Evolutionary conservation across 1,140 invertebrate genomes (phyloP), one percentile per base, ranked within the genome.

Genomic region (Danaus melanippus): DNA sequence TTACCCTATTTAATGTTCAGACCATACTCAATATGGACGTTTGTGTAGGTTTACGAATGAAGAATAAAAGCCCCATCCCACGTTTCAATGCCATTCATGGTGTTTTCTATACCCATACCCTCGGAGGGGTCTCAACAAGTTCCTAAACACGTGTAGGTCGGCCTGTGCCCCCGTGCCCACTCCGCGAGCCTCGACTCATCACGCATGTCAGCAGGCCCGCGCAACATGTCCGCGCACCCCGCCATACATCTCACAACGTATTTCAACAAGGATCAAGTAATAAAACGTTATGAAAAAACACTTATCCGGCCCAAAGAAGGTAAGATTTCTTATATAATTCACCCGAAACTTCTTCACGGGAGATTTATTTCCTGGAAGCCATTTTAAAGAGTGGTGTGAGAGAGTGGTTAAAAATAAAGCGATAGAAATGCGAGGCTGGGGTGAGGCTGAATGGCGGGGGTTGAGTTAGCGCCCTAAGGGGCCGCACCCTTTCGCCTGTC

Each of bases 361-460:
- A 11, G 57, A 42, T 55, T 42, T 41, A 21, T 59, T 41, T 32
- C 12, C 48, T 46, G 48, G 48, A 40, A 46, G 46, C 11, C 48
- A 39, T 56, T 12, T 50, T 48, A 12, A 46, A 11, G 17, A 51
- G 82, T 83, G 82, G 82, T 80, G 80, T 85, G 82, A 56, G 82
- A 80, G 65, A 53, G 69, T 68, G 69, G 74, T 72, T 79, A 85
- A 85, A 85, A 85, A 85, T 85, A 85, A 69, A 83, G 74, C 69
- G 79, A 57, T 75, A 78, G 71, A 76, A 82, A 76, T 68, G 67
- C 50, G 67, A 59, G 60, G 71, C 58, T 82, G 82, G 82, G 82
- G 82, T 85, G 79, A 83, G 82, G 82, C 76, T 80, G 70, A 79
- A 76, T 78, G 80, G 73, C 79, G 74, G 79, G 82, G 82, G 81